Conservation (phyloP, 2,113 vertebrate genomes). For the Centropus unirufus region DNA sequence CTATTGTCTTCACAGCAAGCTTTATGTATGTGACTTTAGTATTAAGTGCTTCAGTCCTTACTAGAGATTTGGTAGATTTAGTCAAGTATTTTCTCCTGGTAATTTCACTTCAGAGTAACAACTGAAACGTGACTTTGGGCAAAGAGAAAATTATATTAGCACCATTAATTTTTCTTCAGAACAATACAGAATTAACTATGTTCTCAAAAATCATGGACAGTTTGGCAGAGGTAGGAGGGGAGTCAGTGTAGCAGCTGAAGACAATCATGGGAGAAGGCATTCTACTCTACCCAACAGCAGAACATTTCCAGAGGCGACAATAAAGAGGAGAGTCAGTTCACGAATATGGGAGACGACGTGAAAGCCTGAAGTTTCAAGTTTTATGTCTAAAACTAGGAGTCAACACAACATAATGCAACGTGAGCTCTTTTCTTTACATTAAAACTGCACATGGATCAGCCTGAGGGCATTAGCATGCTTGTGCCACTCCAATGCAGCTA, state of each 20-base stretch:
- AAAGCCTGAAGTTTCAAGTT: background rate
- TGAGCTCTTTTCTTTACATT: background rate
- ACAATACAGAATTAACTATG: background rate
- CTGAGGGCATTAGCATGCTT: background rate
- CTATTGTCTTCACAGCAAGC: background rate
- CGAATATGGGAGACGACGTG: background rate
- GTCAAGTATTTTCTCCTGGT: background rate
- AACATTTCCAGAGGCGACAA: background rate
- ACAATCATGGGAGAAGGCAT: background rate
- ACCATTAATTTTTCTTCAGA: background rate
- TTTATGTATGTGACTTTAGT: background rate
- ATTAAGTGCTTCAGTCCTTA: background rate
- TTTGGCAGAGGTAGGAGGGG: background rate
- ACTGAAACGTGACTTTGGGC: background rate
- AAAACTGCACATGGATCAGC: background rate
- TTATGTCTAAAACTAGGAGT: background rate
- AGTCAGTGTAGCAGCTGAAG: background rate
- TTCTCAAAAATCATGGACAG: background rate
- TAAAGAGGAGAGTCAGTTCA: background rate
- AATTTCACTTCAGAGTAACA: background rate
- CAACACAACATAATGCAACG: background rate
- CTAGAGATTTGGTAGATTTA: background rate
- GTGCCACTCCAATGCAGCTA: background rate
- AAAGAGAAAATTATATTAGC: background rate
- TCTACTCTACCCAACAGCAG: background rate